Percentiles rank a stretch among this genome's conserved stretches.
phyloP scores from a whole-genome alignment of 2,113 vertebrate species.

The Maccullochella peelii region DNA sequence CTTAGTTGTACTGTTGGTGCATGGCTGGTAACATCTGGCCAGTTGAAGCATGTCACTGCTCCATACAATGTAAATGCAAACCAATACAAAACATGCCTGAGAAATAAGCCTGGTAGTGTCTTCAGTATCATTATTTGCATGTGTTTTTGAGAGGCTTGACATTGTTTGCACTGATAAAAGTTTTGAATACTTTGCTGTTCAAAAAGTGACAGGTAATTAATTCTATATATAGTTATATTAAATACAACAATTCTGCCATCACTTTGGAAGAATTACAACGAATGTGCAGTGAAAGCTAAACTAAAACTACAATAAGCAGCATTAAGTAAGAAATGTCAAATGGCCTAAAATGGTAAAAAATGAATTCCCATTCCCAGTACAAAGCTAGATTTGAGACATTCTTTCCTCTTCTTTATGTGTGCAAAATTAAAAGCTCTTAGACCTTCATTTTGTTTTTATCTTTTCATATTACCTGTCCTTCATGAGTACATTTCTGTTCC shows the following conservation, averaged over 20 bases:
- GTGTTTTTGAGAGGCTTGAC: not conserved
- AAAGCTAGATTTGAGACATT: slow-evolving; percentile 13
- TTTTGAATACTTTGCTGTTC: not conserved
- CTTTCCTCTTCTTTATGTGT: not conserved
- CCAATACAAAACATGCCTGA: slow-evolving; percentile 11
- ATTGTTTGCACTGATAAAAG: not conserved
- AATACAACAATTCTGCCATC: not conserved
- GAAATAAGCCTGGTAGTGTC: not conserved
- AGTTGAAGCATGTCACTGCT: not conserved
- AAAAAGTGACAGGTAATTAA: not conserved
- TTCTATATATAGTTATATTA: not conserved
- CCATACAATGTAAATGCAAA: not conserved
- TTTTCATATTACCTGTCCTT: not conserved
- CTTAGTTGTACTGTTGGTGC: not conserved
- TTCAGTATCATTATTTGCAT: not conserved
- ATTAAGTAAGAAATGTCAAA: not conserved
- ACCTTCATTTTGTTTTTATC: not conserved
- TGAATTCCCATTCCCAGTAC: not conserved
- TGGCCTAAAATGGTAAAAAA: slow-evolving; percentile 3
- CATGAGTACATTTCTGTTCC: slow-evolving; percentile 1
- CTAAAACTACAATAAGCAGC: not conserved
- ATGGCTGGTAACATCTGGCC: not conserved
- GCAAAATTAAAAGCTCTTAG: not conserved
- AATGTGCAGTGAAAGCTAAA: not conserved
- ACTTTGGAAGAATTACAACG: slow-evolving; percentile 14